Base-by-base conservation (phyloP, 2,888 invertebrate species). In the Perizoma affinitatum region DNA sequence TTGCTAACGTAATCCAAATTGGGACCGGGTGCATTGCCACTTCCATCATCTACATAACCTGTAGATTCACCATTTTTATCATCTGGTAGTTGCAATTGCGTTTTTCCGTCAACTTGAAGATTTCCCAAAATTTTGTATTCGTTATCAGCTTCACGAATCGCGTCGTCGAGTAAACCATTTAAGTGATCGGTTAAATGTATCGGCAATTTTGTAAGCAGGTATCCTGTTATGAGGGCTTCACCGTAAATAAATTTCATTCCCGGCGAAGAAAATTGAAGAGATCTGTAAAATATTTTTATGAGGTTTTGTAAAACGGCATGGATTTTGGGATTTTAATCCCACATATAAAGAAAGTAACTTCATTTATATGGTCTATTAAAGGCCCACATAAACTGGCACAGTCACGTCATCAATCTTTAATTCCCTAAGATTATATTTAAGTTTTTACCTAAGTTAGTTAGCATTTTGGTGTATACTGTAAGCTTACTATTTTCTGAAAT, bases 131-230 rank as follows among this genome's bases (percentile, higher is more conserved):
- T n/a, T 7, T 10, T 8, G 41, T 56, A 53, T 36, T 61, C 61
- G 1, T 41, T 41, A 7, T 56, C 45, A 5, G 51, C 36, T 38
- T 54, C 54, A 0, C 0, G 7, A 9, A 35, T 35, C 1, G 61
- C 61, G 5, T 58, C 46, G 6, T 5, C 5, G 4, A 58, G 49
- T 10, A 54, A 5, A 4, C 4, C 4, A 5, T n/a, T 5, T n/a
- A 62, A 49, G 45, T 74, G 67, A 0, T 63, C 38, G 7, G 44
- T 41, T 46, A 83, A 44, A 35, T 52, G 54, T 55, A 61, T 69
- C 5, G 88, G 84, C 36, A 87, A 35, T 59, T 71, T 71, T 33
- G 74, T 75, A 10, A 76, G 40, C n/a, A 84, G 49, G 54, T 77
- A 69, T 3, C 82, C 83, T 33, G 67, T 54, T 10, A 83, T 54